Conservation (phyloP, 2,113 vertebrate species). For the Melospiza georgiana region DNA sequence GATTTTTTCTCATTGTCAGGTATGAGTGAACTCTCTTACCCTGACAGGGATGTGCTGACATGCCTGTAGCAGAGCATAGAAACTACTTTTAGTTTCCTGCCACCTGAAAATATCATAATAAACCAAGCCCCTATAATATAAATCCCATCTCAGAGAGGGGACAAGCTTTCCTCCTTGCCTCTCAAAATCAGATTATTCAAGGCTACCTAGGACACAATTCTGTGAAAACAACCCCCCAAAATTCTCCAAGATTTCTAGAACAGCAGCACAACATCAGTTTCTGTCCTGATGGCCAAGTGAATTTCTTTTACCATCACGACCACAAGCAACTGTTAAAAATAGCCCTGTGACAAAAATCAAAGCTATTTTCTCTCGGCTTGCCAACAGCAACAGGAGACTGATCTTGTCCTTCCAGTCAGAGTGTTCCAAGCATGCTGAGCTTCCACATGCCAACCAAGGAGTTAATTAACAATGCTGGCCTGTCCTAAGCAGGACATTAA, state of each 20-base stretch:
- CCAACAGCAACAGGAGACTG: neutral
- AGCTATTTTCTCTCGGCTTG: neutral
- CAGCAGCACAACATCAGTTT: neutral
- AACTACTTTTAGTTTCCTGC: neutral
- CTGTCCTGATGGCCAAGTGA: neutral
- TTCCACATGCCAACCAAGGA: neutral
- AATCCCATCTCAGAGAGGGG: neutral
- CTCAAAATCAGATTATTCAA: neutral
- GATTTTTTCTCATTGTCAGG: neutral
- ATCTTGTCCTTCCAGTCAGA: neutral
- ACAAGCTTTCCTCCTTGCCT: neutral
- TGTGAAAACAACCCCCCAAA: neutral
- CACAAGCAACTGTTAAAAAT: neutral
- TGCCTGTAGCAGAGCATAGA: neutral
- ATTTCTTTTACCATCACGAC: neutral
- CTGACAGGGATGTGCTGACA: neutral
- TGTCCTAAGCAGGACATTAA: neutral
- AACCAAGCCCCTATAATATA: neutral
- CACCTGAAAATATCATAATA: neutral
- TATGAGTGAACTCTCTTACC: neutral
- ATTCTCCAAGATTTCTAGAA: neutral
- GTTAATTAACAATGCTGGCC: conserved; percentile 3
- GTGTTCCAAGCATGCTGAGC: neutral
- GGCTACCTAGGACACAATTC: neutral
- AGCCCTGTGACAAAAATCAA: neutral